phyloP scores from a whole-genome alignment of 2,797 vertebrate genomes.

The Jordanella pulchra region DNA sequence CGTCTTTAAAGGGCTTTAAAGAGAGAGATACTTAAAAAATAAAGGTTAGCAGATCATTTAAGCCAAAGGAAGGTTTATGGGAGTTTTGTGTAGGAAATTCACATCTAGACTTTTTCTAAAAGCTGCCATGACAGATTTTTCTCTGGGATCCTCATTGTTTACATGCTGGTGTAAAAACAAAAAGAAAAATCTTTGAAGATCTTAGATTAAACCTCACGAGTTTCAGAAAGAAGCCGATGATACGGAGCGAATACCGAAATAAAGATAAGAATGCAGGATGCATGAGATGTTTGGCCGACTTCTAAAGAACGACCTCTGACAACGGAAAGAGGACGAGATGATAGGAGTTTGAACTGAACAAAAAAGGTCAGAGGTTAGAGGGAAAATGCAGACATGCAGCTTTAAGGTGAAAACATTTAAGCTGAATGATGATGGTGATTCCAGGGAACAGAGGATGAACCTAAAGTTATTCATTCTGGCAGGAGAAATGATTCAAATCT shows the following conservation, averaged over 20 bases:
- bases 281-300: background rate
- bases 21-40: no score
- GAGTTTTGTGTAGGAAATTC: no score
- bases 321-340: no score
- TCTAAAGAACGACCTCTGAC: background rate
- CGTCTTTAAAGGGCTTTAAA: no score
- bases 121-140: background rate
- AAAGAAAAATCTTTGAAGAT: background rate
- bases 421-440: background rate
- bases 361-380: background rate
- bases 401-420: background rate
- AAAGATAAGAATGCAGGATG: background rate
- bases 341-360: conserved; percentile 19
- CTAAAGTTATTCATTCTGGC: background rate
- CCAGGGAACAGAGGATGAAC: background rate
- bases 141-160: background rate
- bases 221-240: background rate
- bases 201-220: background rate
- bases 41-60: no score
- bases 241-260: background rate
- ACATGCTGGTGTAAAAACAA: background rate
- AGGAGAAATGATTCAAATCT: background rate
- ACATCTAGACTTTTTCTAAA: background rate
- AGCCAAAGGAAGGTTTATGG: no score
- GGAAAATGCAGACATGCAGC: conserved; percentile 26